Evolutionary conservation across 2,113 vertebrate genomes (phyloP).

Genomic region (Globicephala melas): DNA sequence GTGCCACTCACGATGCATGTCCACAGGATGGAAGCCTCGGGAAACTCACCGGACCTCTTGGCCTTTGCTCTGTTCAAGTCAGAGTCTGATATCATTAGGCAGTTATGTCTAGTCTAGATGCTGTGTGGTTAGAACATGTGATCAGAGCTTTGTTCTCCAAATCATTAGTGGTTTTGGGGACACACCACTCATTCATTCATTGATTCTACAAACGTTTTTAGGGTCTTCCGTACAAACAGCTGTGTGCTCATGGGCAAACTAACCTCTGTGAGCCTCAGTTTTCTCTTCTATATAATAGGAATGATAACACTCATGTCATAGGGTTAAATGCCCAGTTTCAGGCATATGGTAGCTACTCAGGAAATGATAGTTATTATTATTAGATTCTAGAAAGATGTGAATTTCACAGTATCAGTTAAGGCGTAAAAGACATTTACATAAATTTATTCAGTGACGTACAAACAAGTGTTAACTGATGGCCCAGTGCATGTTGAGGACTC

Average conservation of each 20-base stretch:
- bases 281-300: not conserved
- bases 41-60: not conserved
- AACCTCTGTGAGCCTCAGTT: not conserved
- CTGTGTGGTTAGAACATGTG: not conserved
- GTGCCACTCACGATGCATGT: not conserved
- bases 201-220: not conserved
- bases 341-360: not conserved
- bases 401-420: not conserved
- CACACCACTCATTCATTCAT: not conserved
- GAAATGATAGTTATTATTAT: not conserved
- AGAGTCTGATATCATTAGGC: not conserved
- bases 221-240: not conserved
- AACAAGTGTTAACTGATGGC: not conserved
- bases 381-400: not conserved
- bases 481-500: not conserved
- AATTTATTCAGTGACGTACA: not conserved
- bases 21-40: not conserved
- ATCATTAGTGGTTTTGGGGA: not conserved
- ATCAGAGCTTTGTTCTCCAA: not conserved
- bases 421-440: not conserved
- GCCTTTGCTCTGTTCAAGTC: not conserved
- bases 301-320: not conserved
- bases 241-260: not conserved
- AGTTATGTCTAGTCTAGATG: not conserved
- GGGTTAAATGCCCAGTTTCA: not conserved